A percentile compares a stretch with the other conserved stretches of the same genome.
Conservation (phyloP, 2,888 invertebrate genomes). For the Trilocha varians region DNA sequence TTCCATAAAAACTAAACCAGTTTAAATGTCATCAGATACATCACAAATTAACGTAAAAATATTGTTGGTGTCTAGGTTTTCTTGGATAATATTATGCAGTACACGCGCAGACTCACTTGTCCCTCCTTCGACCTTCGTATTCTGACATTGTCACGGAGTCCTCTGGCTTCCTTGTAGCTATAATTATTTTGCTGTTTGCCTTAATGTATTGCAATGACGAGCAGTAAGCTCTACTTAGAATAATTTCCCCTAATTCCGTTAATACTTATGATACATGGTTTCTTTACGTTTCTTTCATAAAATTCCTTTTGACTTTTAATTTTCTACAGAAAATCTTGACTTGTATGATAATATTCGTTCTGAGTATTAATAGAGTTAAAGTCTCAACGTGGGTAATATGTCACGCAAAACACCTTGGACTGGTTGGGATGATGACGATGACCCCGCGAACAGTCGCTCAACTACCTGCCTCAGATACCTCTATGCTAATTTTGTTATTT, state of each 20-base stretch:
- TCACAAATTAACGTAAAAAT: not conserved
- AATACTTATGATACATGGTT: too few relatives aligned
- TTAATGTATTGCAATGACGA: not conserved
- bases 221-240: not conserved
- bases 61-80: not conserved
- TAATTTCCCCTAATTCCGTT: too few relatives aligned
- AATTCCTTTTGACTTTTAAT: too few relatives aligned
- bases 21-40: not conserved
- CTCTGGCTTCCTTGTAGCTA: constrained; percentile 19
- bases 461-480: constrained; percentile 58
- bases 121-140: constrained; percentile 36
- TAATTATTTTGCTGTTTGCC: not conserved
- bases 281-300: too few relatives aligned
- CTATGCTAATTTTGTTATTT: constrained; percentile 63
- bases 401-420: constrained; percentile 52
- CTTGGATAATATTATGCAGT: constrained; percentile 21
- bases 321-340: too few relatives aligned
- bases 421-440: constrained; percentile 60
- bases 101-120: constrained; percentile 32
- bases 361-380: too few relatives aligned
- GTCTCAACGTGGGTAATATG: constrained; percentile 55
- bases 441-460: constrained; percentile 38
- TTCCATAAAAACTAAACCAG: too few relatives aligned
- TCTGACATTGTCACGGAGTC: constrained; percentile 26
- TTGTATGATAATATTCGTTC: too few relatives aligned